Conservation (phyloP, 2,113 vertebrate species). For the Anarrhichthys ocellatus region DNA sequence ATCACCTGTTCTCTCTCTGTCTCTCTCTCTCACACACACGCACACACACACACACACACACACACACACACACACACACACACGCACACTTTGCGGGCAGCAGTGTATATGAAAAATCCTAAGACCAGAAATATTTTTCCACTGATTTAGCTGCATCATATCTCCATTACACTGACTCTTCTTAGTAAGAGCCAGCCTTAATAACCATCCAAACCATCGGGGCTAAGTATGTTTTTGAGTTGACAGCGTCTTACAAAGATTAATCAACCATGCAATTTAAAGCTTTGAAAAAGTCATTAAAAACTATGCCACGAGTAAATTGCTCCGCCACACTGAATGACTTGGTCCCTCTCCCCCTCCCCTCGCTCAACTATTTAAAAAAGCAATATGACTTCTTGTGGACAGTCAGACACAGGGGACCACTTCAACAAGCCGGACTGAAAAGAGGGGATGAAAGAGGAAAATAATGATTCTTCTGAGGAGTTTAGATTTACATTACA, state of each 20-base stretch:
- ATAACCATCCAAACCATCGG: slow-evolving; percentile 47
- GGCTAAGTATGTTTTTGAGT: slow-evolving; percentile 52
- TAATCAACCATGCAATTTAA: slow-evolving; percentile 63
- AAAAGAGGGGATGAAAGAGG: slow-evolving; percentile 11
- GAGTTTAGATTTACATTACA: slow-evolving; percentile 19
- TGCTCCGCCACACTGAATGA: slow-evolving; percentile 59
- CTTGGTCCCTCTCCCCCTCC: slow-evolving; percentile 12
- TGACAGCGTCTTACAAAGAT: slow-evolving; percentile 59
- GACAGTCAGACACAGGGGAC: slow-evolving; percentile 38
- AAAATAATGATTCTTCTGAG: neutral
- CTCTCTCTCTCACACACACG: slow-evolving; percentile 9
- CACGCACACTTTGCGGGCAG: neutral
- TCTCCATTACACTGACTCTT: slow-evolving; percentile 28
- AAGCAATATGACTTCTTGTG: slow-evolving; percentile 51
- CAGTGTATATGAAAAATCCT: slow-evolving; percentile 4
- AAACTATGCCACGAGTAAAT: slow-evolving; percentile 66
- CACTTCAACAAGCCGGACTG: slow-evolving; percentile 14
- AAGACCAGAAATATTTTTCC: neutral
- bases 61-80: neutral
- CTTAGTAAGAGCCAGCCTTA: slow-evolving; percentile 17
- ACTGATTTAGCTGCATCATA: slow-evolving; percentile 13
- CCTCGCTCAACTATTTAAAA: slow-evolving; percentile 46
- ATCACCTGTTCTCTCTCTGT: slow-evolving; percentile 1
- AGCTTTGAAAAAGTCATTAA: slow-evolving; percentile 73
- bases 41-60: neutral